Conservation (phyloP, 2,888 invertebrate genomes). For the Osedax fenrisi region DNA sequence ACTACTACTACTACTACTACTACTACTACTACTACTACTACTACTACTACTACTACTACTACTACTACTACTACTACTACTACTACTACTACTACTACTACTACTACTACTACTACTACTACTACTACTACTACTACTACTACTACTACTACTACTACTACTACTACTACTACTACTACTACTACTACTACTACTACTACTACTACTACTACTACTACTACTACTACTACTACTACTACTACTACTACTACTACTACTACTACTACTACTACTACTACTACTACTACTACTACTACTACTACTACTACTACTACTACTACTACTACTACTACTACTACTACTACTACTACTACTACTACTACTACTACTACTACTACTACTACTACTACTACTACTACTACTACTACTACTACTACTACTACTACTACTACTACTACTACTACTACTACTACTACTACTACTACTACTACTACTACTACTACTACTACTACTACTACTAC, state of each 20-base stretch:
- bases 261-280: neutral
- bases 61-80: neutral
- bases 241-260: neutral
- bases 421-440: neutral
- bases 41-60: neutral
- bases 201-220: neutral
- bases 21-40: neutral
- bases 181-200: neutral
- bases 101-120: neutral
- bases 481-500: neutral
- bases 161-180: neutral
- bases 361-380: neutral
- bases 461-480: neutral
- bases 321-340: neutral
- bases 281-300: neutral
- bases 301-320: neutral
- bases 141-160: neutral
- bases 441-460: constrained; percentile 5
- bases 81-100: neutral
- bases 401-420: constrained; percentile 12
- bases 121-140: neutral
- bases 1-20: neutral
- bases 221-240: neutral
- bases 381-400: constrained; percentile 8
- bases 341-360: neutral